Evolutionary conservation across 2,113 vertebrate species (phyloP), one percentile per base, ranked within the genome.

Genomic region (Platysternon megacephalum): DNA sequence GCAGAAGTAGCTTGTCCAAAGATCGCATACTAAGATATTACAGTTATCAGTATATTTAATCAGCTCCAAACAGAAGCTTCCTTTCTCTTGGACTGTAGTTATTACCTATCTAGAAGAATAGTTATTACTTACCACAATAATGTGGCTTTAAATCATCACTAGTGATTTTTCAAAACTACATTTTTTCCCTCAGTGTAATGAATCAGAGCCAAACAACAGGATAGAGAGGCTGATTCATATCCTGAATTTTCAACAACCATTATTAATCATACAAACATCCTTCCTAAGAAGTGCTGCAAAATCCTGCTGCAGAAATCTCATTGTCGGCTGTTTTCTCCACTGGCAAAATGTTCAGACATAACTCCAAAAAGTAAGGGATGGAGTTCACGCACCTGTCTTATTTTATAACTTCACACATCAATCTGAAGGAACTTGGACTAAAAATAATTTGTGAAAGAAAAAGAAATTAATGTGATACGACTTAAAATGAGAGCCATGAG

Each of bases 201-300:
- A 93, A 86, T 84, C 42, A 83, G 82, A 97, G 51, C 55, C 91
- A 94, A 81, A 95, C 83, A 94, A 89, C 81, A 96, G 93, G 79
- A 94, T 86, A 92, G 28, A 86, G 86, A 91, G 42, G 56, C 91
- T 98, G 97, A 97, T 97, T 98, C 97, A 96, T 94, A 90, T 96
- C 93, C 91, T 96, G 94, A 95, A 86, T 85, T 96, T 97, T 91
- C 65, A 95, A 86, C 46, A 95, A 78, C 24, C 7, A 58, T 96
- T 94, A 97, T 97, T 97, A 97, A 98, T 97, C 96, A 95, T 28
- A 91, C 2, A 94, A 92, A 87, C 82, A 84, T 88, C 84, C 91
- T 91, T 96, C 86, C 79, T 89, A 93, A 94, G 86, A 83, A 80
- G 6, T 86, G 85, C 65, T 93, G 91, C 89, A 93, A 94, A 96